Base-by-base conservation (phyloP, 2,113 vertebrate genomes). In the Mobula hypostoma region DNA sequence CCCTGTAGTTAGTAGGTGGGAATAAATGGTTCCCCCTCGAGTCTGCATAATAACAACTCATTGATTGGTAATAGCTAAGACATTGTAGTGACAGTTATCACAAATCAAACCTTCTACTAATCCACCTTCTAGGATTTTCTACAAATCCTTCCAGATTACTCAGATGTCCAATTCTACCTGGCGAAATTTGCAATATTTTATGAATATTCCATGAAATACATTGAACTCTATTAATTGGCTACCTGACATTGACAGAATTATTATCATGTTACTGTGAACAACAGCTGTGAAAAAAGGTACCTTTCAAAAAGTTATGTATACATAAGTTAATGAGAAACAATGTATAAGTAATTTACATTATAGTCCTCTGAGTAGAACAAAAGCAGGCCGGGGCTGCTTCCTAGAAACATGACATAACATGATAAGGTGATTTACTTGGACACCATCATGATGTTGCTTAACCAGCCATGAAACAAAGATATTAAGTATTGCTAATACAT, bases 61-160 rank as follows among this genome's bases (percentile, higher is more conserved):
- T 93, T 93, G 68, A 93, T 93, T 93, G 8, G 68, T 93, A 93
- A 93, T 93, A 93, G 40, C 70, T 48, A 12, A 93, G 68, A 93
- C 91, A 74, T 36, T 74, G 36, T 74, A 74, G 91, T 93, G 91
- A 93, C 91, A 93, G 68, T 48, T 56, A 76, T 48, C 24, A 27
- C 70, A 24, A 2, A 93, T 68, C 40, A 76, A 93, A 74, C 68
- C 70, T 0, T 74, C 40, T 48, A 74, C 24, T 76, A 56, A 93
- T 93, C 66, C 40, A 74, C 48, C 70, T 70, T 56, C 21, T 27
- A 56, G 91, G 40, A 74, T 56, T 7, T 63, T 70, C 91, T 56
- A 19, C 66, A 93, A 40, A 56, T 93, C 40, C 36, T n/a, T 90
- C 87, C 27, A 68, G n/a, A 19, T 36, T n/a, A 68, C 63, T 90